phyloP scores from a whole-genome alignment of 2,113 vertebrate genomes.

The Accipiter cooperii region DNA sequence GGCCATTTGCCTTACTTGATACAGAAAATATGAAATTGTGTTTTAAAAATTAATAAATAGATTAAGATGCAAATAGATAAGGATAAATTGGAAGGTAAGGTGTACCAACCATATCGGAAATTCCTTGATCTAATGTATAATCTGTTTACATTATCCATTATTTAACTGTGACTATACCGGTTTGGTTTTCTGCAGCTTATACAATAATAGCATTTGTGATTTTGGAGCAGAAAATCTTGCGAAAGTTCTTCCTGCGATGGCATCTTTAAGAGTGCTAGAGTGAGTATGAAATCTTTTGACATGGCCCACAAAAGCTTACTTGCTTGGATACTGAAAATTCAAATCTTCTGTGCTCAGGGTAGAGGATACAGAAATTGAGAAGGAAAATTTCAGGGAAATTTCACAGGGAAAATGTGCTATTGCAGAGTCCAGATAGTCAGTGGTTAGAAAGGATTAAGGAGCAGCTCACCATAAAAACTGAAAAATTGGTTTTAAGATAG shows the following conservation, averaged over 20 bases:
- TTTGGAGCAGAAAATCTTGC: conserved; percentile 85
- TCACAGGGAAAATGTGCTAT: background rate
- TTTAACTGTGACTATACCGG: background rate
- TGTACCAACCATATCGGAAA: background rate
- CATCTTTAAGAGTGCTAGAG: conserved; percentile 84
- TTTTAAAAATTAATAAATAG: background rate
- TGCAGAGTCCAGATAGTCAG: background rate
- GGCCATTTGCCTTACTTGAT: background rate
- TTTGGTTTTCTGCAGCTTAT: conserved; percentile 75
- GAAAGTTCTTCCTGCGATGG: conserved; percentile 78
- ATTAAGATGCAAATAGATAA: background rate
- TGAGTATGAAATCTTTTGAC: conserved; percentile 70
- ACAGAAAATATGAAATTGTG: background rate
- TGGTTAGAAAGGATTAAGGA: background rate
- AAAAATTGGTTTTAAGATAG: background rate
- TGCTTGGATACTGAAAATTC: background rate
- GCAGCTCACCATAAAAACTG: background rate
- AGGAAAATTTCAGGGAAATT: background rate
- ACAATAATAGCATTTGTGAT: conserved; percentile 87
- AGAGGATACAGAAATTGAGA: background rate
- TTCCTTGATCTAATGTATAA: background rate
- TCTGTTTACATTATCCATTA: background rate
- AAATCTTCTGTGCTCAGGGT: background rate
- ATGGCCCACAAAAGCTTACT: background rate
- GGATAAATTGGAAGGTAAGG: background rate